Base-by-base conservation (phyloP, 2,113 vertebrate species). In the Orycteropus afer region DNA sequence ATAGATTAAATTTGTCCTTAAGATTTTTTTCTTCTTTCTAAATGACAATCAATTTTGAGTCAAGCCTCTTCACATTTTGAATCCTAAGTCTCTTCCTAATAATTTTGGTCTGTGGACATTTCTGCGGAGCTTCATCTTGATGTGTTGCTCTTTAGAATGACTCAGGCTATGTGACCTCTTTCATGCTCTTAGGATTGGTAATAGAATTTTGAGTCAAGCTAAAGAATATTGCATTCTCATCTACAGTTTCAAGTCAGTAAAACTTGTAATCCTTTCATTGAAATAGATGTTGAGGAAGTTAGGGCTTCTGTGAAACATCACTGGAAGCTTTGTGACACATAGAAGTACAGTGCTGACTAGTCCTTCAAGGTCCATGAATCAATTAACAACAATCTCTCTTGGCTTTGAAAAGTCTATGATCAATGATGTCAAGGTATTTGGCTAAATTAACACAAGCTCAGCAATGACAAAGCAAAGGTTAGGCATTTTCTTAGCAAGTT, bases 311-410 rank as follows among this genome's bases (percentile, higher is more conserved):
- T 57, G 89, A 76, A 91, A 89, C 91, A 79, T 85, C 89, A 32
- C 10, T 1, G 3, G 89, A 40, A 86, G 49, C 63, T 47, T 53
- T 47, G n/a, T 90, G 86, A 94, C 88, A 74, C 78, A 84, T 59
- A 91, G 92, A 22, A 53, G 47, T 40, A 55, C 23, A 81, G 82
- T 22, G 14, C 74, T 15, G 73, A 61, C 76, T 45, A 37, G 91
- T 89, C 82, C 94, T 95, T 92, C 95, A 45, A 13, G 89, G 74
- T 47, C 69, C 74, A 34, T n/a, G 89, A 89, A 92, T 91, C 86
- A 86, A 71, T 90, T 79, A 94, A 74, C 45, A 71, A 49, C 94
- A n/a, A 1, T 73, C 53, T 78, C 73, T 90, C 59, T 79, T 80
- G 45, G 25, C 61, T 93, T 86, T 59, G 91, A 67, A 83, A 89